Conservation (phyloP, 2,888 invertebrate species). For the Drosophila borealis region DNA sequence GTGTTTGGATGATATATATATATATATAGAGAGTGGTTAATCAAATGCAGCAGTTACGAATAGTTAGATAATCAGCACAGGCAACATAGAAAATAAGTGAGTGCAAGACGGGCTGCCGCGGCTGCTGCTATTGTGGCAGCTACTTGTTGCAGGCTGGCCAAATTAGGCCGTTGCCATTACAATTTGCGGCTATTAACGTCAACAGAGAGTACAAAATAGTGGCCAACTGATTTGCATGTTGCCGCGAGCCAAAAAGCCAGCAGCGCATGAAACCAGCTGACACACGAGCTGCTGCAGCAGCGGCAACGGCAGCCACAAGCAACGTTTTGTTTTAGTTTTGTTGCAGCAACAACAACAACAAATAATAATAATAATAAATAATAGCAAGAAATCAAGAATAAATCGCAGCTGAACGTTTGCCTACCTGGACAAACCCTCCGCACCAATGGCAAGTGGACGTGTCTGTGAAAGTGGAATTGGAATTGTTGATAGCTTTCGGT, state of each 20-base stretch:
- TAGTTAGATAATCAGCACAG: conserved; percentile 48
- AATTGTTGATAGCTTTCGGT: conserved; percentile 64
- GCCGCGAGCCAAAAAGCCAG: conserved; percentile 46
- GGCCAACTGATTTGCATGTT: conserved; percentile 72
- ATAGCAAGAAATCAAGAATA: conserved; percentile 18
- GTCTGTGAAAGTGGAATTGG: conserved; percentile 81
- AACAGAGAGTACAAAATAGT: conserved; percentile 48
- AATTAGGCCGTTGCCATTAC: conserved; percentile 73
- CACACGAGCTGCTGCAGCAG: conserved; percentile 29
- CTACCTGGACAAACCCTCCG: conserved; percentile 85
- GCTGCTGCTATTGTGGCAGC: conserved; percentile 43
- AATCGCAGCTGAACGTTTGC: conserved; percentile 58
- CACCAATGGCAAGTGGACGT: conserved; percentile 85
- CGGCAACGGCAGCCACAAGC: conserved; percentile 43
- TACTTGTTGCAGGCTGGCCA: conserved; percentile 61
- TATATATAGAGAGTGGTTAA: conserved; percentile 38
- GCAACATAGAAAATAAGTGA: conserved; percentile 27
- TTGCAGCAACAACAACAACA: conserved; percentile 27
- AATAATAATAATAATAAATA: conserved; percentile 21
- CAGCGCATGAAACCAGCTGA: conserved; percentile 68
- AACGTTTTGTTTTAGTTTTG: conserved; percentile 68
- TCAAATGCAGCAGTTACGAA: conserved; percentile 42
- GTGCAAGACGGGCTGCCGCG: conserved; percentile 29
- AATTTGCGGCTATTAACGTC: conserved; percentile 77
- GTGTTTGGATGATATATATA: conserved; percentile 9